phyloP scores from a whole-genome alignment of 2,888 invertebrate species.

The Perizoma flavofasciatum region DNA sequence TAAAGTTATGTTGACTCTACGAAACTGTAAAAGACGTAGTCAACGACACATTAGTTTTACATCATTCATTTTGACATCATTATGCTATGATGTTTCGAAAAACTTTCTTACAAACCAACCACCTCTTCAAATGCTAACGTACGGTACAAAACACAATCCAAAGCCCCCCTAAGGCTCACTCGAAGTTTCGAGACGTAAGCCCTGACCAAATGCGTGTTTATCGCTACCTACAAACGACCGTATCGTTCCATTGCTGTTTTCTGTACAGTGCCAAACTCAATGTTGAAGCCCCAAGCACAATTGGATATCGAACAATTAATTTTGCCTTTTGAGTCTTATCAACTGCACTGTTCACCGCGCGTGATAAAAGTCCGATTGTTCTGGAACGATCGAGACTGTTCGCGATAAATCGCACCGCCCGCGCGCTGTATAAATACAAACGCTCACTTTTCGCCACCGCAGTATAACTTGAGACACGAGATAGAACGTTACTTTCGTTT shows the following conservation, averaged over 20 bases:
- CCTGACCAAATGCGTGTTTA: background rate
- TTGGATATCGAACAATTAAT: conserved; percentile 17
- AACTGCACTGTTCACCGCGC: conserved; percentile 7
- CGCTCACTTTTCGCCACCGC: conserved; percentile 49
- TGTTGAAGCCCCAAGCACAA: conserved; percentile 1
- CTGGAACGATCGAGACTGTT: conserved; percentile 51
- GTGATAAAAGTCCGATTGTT: conserved; percentile 37
- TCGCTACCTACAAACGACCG: background rate
- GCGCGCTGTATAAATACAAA: conserved; percentile 67
- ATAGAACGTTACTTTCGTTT: conserved; percentile 49
- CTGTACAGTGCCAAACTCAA: conserved; percentile 13
- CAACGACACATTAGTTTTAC: too few relatives aligned
- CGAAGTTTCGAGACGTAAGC: conserved; percentile 27
- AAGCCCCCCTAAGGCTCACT: background rate
- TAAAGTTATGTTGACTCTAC: background rate
- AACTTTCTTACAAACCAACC: conserved; percentile 15
- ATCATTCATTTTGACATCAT: background rate
- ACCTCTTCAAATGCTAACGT: conserved; percentile 12
- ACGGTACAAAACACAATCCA: too few relatives aligned
- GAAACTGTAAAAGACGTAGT: background rate
- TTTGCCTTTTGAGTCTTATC: conserved; percentile 2
- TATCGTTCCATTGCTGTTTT: conserved; percentile 17
- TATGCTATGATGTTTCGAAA: conserved; percentile 6
- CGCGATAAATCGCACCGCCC: conserved; percentile 63
- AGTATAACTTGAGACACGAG: conserved; percentile 67